Percentiles rank a stretch among this genome's conserved stretches.
Evolutionary conservation across 2,888 invertebrate genomes (phyloP).

Genomic region (Chromoteleia sp.): DNA sequence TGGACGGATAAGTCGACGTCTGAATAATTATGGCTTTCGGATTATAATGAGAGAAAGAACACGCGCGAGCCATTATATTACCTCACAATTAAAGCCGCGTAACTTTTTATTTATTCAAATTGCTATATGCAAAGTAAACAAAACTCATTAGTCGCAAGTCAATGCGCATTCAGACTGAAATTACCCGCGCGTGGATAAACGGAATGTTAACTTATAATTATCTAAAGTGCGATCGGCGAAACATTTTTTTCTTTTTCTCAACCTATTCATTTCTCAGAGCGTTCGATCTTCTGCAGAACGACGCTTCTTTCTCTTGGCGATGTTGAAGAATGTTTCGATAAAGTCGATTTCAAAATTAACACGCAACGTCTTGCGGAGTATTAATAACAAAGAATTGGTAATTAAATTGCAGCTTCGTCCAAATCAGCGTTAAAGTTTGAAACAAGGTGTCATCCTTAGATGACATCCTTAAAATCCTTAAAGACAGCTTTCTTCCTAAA

Average conservation of each 20-base stretch:
- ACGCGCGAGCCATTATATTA: constrained; percentile 1
- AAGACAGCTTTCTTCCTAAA: too few relatives aligned
- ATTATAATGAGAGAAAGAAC: constrained; percentile 5
- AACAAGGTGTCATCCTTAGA: too few relatives aligned
- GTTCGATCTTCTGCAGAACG: background rate
- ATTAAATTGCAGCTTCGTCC: too few relatives aligned
- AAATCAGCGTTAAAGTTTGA: too few relatives aligned
- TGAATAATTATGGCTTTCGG: background rate
- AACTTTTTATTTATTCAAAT: constrained; percentile 46
- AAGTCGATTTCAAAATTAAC: too few relatives aligned
- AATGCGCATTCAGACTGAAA: constrained; percentile 54
- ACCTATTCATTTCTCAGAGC: background rate
- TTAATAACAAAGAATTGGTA: too few relatives aligned
- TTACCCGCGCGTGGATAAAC: constrained; percentile 11
- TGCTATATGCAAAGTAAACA: constrained; percentile 24
- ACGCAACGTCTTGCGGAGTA: too few relatives aligned
- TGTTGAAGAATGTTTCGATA: too few relatives aligned
- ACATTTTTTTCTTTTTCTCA: background rate
- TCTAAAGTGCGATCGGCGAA: constrained; percentile 22
- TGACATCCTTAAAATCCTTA: too few relatives aligned
- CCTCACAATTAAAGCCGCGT: constrained; percentile 14
- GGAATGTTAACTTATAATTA: constrained; percentile 26
- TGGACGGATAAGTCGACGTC: too few relatives aligned
- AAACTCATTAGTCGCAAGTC: constrained; percentile 47
- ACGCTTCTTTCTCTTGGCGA: background rate